These are phyloP conservation scores for Silvanus unidentatus DNA, from an alignment of 2,888 invertebrate species.

Conservation along the genomic window DNA sequence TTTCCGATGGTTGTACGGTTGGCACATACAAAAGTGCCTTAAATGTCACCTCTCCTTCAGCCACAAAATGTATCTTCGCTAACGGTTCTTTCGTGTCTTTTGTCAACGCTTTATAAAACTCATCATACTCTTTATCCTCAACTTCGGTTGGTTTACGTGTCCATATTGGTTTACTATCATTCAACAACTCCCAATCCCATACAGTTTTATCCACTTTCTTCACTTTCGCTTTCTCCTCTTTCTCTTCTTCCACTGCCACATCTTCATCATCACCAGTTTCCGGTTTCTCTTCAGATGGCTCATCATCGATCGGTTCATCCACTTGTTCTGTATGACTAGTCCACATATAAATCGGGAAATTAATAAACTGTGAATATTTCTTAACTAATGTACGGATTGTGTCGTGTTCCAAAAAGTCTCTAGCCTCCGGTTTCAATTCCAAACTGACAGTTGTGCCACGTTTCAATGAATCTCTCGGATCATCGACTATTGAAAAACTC, in stretches of 20 bases:
- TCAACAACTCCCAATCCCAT: constrained; percentile 97
- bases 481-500: constrained; percentile 82
- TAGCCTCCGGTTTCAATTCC: constrained; percentile 93
- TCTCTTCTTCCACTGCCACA: constrained; percentile 66
- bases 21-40: constrained; percentile 94
- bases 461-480: constrained; percentile 85
- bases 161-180: constrained; percentile 98
- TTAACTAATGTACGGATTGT: constrained; percentile 86
- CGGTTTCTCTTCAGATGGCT: constrained; percentile 51
- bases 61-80: constrained; percentile 89
- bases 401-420: constrained; percentile 90
- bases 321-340: constrained; percentile 65
- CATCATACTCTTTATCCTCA: constrained; percentile 80
- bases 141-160: constrained; percentile 86
- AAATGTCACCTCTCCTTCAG: constrained; percentile 99
- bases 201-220: constrained; percentile 88
- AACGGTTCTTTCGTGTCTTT: constrained; percentile 82
- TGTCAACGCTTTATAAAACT: constrained; percentile 93
- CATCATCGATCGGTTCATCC: constrained; percentile 55
- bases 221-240: constrained; percentile 70
- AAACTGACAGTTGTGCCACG: constrained; percentile 68
- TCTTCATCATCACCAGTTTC: constrained; percentile 54
- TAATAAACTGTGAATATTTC: constrained; percentile 99
- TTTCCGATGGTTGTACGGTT: constrained; percentile 82
- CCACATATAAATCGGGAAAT: constrained; percentile 98